These are phyloP conservation scores for Crepidodera aurea DNA, from an alignment of 2,888 invertebrate genomes.

Conservation along the genomic window DNA sequence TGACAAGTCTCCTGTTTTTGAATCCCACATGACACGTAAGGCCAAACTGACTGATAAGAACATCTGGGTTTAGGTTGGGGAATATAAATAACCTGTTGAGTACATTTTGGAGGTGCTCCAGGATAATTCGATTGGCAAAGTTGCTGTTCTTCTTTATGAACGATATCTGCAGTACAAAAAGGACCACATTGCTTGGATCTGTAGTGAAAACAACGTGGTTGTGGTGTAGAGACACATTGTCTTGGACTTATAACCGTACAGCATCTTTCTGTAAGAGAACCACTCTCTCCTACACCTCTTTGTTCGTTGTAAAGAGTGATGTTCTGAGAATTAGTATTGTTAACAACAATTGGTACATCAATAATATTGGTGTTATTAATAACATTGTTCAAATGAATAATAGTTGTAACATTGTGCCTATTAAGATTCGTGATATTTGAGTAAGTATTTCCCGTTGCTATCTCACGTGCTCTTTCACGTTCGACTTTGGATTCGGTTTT, in stretches of 20 bases:
- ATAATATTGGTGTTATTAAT: conserved; percentile 60
- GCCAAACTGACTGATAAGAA: conserved; percentile 55
- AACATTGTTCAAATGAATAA: conserved; percentile 59
- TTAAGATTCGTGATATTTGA: conserved; percentile 33
- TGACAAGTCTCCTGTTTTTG: conserved; percentile 48
- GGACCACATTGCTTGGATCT: conserved; percentile 55
- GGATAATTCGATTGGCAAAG: conserved; percentile 42
- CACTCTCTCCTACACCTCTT: background rate
- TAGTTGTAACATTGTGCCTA: conserved; percentile 58
- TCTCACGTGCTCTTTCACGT: background rate
- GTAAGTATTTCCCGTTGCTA: conserved; percentile 4
- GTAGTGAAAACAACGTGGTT: conserved; percentile 57
- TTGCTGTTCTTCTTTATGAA: conserved; percentile 55
- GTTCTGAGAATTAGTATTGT: conserved; percentile 59
- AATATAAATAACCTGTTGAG: conserved; percentile 53
- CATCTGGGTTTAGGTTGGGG: conserved; percentile 59
- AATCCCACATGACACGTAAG: conserved; percentile 56
- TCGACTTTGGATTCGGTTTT: conserved; percentile 15
- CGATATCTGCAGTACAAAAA: conserved; percentile 54
- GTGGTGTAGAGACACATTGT: conserved; percentile 52
- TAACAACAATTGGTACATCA: conserved; percentile 58
- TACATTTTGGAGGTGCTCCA: conserved; percentile 46
- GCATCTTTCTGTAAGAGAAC: conserved; percentile 44
- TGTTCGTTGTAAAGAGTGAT: conserved; percentile 49
- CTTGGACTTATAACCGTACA: conserved; percentile 58